Base-by-base conservation (phyloP, 2,113 vertebrate genomes). In the Scopus umbretta region DNA sequence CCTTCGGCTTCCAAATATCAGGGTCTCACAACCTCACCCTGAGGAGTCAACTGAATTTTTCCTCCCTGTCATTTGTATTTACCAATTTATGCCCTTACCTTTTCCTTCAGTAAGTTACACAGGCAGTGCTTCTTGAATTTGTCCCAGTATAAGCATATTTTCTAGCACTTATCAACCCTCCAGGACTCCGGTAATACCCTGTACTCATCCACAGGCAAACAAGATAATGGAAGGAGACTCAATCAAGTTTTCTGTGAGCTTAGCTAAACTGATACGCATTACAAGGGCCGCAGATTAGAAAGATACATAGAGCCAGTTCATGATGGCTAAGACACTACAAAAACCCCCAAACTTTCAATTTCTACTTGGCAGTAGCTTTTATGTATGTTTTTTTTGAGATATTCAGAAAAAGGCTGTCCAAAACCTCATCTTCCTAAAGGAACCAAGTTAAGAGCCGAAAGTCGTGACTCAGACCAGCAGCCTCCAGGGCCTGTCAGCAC, bases 11-110 rank as follows among this genome's bases (percentile, higher is more conserved):
- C 32, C 11, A 80, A 70, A 36, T 13, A 73, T 0, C 2, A 1
- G 4, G 2, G n/a, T 72, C 27, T 29, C 30, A 65, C 1, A 0
- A 71, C 1, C 2, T 76, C 53, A 75, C 4, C 10, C 50, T 66
- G 18, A 80, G 13, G 4, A 59, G 10, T 23, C 16, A 73, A 40
- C 7, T 38, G 19, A 34, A 8, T n/a, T 53, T 47, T 55, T 73
- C 25, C 34, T 80, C 11, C 12, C 16, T 18, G 11, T 27, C 7
- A 32, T 32, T 70, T 74, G 6, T 56, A 71, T 11, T 74, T 49
- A 63, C 13, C 36, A 29, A 13, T 56, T 62, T 53, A 53, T 25
- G 13, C 4, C 20, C 32, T 9, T 49, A 29, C 8, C 7, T 65
- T 80, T 83, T 43, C 7, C 7, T 80, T 45, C 59, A 10, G 11